phyloP scores from a whole-genome alignment of 1,140 invertebrate genomes.

The Drosophila funebris region DNA sequence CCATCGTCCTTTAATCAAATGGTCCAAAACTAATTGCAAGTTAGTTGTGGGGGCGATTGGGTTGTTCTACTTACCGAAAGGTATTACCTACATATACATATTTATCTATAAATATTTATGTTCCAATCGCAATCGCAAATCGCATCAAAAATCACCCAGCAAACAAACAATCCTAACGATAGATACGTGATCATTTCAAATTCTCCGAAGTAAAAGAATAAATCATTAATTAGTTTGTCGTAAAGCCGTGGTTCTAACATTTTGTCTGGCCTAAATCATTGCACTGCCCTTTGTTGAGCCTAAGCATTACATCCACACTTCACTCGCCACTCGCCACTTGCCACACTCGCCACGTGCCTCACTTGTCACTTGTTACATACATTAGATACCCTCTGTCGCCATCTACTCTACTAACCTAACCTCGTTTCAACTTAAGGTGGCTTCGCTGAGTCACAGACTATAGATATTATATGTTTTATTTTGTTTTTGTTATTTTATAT shows the following conservation, averaged over 20 bases:
- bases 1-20: slow-evolving; percentile 45
- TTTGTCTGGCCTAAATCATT: slow-evolving; percentile 13
- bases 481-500: slow-evolving; percentile 10
- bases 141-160: slow-evolving; percentile 34
- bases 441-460: slow-evolving; percentile 8
- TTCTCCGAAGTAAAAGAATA: neutral
- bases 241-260: neutral
- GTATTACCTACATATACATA: slow-evolving; percentile 45
- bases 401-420: slow-evolving; percentile 27
- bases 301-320: slow-evolving; percentile 10
- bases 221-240: slow-evolving; percentile 12
- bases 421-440: neutral
- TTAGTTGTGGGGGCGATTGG: slow-evolving; percentile 2
- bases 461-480: slow-evolving; percentile 19
- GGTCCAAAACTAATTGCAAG: slow-evolving; percentile 24
- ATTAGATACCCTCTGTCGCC: slow-evolving; percentile 13
- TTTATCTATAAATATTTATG: slow-evolving; percentile 34
- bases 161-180: slow-evolving; percentile 11
- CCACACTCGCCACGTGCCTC: slow-evolving; percentile 18
- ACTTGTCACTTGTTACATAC: slow-evolving; percentile 16
- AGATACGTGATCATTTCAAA: neutral
- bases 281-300: slow-evolving; percentile 5
- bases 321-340: slow-evolving; percentile 12
- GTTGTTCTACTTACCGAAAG: slow-evolving; percentile 57
- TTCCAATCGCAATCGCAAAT: slow-evolving; percentile 26